Base-by-base conservation (phyloP, 2,113 vertebrate species). In the Pungitius pungitius region DNA sequence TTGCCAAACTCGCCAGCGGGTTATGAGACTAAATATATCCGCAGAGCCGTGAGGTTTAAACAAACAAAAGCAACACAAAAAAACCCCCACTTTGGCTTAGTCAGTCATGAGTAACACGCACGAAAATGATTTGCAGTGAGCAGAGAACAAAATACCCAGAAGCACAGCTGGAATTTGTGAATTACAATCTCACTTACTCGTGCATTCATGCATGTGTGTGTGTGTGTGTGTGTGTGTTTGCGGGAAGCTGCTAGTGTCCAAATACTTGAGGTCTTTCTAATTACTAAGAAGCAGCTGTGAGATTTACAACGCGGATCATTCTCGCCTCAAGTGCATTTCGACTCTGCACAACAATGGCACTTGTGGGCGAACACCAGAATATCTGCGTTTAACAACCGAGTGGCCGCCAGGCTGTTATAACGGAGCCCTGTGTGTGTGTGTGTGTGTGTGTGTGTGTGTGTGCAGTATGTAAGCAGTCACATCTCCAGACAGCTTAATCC, bases 241-340 rank as follows among this genome's bases (percentile, higher is more conserved):
- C 15, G 42, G 47, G 12, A 70, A 61, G 40, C 59, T 42, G 14
- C 26, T 62, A 72, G 51, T 56, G 54, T 69, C 63, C 35, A 60
- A 87, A 83, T 83, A 74, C 27, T 73, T 83, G 81, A 75, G 79
- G 70, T 80, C 72, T 35, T 51, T 6, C 57, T 57, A 82, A 82
- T 85, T 79, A 60, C 85, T 67, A 70, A 12, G 68, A 75, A 77
- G 58, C 56, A 42, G 81, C 67, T 62, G 69, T 26, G 64, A 60
- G 57, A 75, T 56, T 73, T 70, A 61, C 39, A 55, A 61, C 79
- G 56, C 42, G 13, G 60, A 58, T 74, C 13, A 67, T 39, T 80
- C 40, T 55, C 4, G 9, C 49, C 61, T 72, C 27, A 8, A 55
- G 77, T 24, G 56, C 52, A 62, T n/a, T 42, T 47, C 63, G 59